Evolutionary conservation across 1,140 invertebrate genomes (phyloP), one percentile per base, ranked within the genome.

Genomic region (Oppia nitens): DNA sequence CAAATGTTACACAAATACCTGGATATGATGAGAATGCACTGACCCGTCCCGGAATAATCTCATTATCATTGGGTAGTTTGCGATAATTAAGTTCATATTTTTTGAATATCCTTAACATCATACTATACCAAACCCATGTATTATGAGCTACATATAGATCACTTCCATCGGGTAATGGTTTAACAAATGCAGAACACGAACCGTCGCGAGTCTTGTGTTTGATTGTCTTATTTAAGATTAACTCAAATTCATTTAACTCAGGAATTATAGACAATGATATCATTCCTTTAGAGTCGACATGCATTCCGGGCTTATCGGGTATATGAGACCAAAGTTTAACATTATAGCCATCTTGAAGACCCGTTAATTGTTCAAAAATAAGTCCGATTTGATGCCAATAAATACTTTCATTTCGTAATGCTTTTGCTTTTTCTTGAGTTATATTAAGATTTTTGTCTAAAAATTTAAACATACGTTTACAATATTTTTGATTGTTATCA

Each of bases 341-440:
- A 24, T 55, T 50, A 62, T 73, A 75, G 3, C 74, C 77, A 66
- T 75, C 70, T 45, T 70, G 67, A 3, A 78, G 55, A 9, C 77
- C 77, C 60, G 68, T 68, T 12, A 76, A 60, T 66, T 78, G 77
- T 20, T 70, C 63, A 47, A 75, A 68, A 29, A 74, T 71, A 28
- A 77, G 64, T 47, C 70, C 69, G n/a, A 78, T 83, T 71, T 87
- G 84, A 70, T 87, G 79, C 85, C 85, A 87, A 69, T 81, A 85
- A n/a, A 80, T 74, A 67, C 83, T 78, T 47, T 69, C 69, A 40
- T 70, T 62, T 54, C 73, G 71, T 21, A 69, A 66, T 24, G 72
- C 65, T 3, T 73, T 71, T 3, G 80, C 79, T 61, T 76, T 75
- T 53, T 72, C 68, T 21, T 79, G 77, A 68, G 84, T 80, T 56